These are phyloP conservation scores for Willowsia nigromaculata DNA, from an alignment of 2,888 invertebrate genomes.

Conservation along the genomic window DNA sequence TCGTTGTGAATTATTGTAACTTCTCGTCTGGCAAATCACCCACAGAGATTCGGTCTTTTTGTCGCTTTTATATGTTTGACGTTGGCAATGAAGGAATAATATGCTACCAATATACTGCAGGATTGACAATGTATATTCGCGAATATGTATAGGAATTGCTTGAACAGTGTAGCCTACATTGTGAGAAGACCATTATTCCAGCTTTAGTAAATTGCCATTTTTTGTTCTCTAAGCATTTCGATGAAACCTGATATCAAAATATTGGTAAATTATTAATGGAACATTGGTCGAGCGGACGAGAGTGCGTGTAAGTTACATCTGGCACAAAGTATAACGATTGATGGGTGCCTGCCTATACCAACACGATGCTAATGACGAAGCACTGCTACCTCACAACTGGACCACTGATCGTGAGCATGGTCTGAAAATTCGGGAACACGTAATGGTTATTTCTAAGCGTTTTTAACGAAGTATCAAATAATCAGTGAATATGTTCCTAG, in stretches of 20 bases:
- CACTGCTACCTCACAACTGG: not conserved
- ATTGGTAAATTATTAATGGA: conserved; percentile 43
- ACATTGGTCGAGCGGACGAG: conserved; percentile 28
- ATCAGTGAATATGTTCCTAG: not conserved
- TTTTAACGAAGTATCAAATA: not conserved
- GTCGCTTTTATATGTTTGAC: too few species aligned
- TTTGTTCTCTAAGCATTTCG: not conserved
- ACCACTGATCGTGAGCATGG: not conserved
- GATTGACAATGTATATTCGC: not conserved
- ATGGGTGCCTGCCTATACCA: not conserved
- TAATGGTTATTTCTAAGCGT: not conserved
- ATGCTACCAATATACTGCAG: too few species aligned
- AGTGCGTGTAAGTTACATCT: not conserved
- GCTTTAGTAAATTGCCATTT: not conserved
- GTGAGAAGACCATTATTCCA: not conserved
- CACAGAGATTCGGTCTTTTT: conserved; percentile 25
- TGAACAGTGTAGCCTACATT: not conserved
- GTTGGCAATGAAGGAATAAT: too few species aligned
- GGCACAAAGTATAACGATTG: not conserved
- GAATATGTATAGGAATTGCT: not conserved
- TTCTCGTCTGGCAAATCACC: conserved; percentile 30
- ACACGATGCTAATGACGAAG: conserved; percentile 7
- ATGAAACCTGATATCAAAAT: conserved; percentile 23
- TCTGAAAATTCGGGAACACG: not conserved
- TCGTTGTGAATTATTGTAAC: not conserved